A percentile compares a stretch with the other conserved stretches of the same genome.
Conservation (phyloP, 2,113 vertebrate genomes). For the Synchiropus splendidus region DNA sequence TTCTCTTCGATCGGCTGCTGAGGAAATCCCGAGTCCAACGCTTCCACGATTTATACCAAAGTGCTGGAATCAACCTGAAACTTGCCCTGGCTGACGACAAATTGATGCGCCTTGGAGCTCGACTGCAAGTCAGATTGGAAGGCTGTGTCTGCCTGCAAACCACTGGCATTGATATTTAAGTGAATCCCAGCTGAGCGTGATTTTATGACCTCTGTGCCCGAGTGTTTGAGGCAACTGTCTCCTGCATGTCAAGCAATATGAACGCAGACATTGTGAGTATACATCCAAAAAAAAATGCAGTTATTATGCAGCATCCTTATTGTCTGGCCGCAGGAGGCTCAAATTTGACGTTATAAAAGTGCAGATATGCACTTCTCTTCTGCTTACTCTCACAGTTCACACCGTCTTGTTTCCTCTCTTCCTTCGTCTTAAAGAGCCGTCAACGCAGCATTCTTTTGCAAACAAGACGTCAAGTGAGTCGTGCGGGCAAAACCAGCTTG, state of each 20-base stretch:
- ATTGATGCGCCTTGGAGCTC: slow-evolving; percentile 14
- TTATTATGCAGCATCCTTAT: slow-evolving; percentile 12
- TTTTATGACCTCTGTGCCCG: slow-evolving; percentile 44
- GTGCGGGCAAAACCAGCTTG: too few relatives aligned
- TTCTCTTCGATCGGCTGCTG: slow-evolving; percentile 8
- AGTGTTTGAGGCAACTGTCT: neutral
- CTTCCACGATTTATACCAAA: slow-evolving; percentile 5
- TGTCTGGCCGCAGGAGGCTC: slow-evolving; percentile 18
- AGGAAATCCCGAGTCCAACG: too few relatives aligned
- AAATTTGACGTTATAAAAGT: slow-evolving; percentile 45
- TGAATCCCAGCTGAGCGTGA: slow-evolving; percentile 18
- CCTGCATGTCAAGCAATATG: slow-evolving; percentile 23
- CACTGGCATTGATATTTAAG: slow-evolving; percentile 11
- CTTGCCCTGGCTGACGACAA: slow-evolving; percentile 11
- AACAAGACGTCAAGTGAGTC: too few relatives aligned
- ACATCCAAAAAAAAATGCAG: slow-evolving; percentile 6
- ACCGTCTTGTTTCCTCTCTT: slow-evolving; percentile 14
- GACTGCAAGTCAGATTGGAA: slow-evolving; percentile 12
- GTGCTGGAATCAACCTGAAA: slow-evolving; percentile 6
- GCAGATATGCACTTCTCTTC: slow-evolving; percentile 41
- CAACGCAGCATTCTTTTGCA: slow-evolving; percentile 32
- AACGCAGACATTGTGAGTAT: slow-evolving; percentile 18
- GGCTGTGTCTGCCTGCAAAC: slow-evolving; percentile 5
- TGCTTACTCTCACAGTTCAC: slow-evolving; percentile 37
- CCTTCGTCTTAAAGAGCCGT: slow-evolving; percentile 19